Evolutionary conservation across 1,140 invertebrate species (phyloP).

Genomic region (Drosophila bipectinata): DNA sequence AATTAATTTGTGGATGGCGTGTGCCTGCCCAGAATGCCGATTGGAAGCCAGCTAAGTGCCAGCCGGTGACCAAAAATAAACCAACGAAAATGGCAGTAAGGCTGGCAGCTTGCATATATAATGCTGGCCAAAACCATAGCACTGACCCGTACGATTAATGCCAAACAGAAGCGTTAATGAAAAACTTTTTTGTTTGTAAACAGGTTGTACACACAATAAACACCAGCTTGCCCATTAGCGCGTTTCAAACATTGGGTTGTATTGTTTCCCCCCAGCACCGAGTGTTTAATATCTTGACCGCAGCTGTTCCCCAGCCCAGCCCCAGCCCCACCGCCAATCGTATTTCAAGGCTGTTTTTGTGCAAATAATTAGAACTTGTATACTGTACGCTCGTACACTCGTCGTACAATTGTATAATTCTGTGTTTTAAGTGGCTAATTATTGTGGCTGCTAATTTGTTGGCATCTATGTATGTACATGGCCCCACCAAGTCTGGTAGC

Average conservation of each 20-base stretch:
- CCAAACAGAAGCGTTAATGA: conserved; percentile 3
- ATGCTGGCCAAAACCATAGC: conserved; percentile 1
- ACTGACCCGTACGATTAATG: conserved; percentile 13
- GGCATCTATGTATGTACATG: conserved; percentile 18
- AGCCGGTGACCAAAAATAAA: conserved; percentile 33
- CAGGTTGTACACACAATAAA: conserved; percentile 29
- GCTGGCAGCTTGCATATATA: conserved; percentile 3
- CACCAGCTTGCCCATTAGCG: conserved; percentile 8
- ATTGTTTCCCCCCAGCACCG: conserved; percentile 10
- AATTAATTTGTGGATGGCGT: conserved; percentile 62
- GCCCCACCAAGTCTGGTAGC: conserved; percentile 31
- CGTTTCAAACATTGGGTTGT: background rate
- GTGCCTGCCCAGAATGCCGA: conserved; percentile 61
- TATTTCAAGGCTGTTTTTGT: conserved; percentile 62
- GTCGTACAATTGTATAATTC: conserved; percentile 50
- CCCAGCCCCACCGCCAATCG: conserved; percentile 23
- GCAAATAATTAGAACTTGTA: conserved; percentile 74
- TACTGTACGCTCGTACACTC: conserved; percentile 38
- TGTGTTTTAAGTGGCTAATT: conserved; percentile 50
- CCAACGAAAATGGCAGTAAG: conserved; percentile 6
- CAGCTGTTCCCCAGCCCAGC: conserved; percentile 18
- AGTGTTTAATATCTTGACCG: conserved; percentile 26
- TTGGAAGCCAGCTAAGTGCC: conserved; percentile 50
- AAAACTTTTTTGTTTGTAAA: conserved; percentile 26
- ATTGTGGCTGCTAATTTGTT: conserved; percentile 39